Conservation (phyloP, 2,888 invertebrate species). For the Heliothis peltigera region DNA sequence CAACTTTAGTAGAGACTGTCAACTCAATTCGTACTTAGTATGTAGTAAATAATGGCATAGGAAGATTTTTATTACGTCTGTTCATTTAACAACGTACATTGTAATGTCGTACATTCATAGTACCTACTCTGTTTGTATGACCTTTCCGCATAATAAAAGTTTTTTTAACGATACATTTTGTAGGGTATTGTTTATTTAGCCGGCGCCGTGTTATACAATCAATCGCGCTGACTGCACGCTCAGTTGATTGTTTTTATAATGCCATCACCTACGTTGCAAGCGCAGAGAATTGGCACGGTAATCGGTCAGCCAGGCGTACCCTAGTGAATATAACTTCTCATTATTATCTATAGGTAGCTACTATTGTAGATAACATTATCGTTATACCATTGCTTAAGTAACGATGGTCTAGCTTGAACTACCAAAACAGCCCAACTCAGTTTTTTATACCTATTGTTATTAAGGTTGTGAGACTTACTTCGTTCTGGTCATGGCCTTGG, state of each 20-base stretch:
- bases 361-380: no score
- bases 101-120: not conserved
- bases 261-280: not conserved
- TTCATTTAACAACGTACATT: constrained; percentile 5
- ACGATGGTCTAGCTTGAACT: no score
- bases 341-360: no score
- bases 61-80: constrained; percentile 4
- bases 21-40: not conserved
- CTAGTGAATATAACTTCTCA: not conserved
- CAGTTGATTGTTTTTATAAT: constrained; percentile 12
- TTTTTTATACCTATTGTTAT: no score
- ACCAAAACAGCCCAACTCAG: no score
- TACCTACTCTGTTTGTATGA: constrained; percentile 8
- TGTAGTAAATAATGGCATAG: not conserved
- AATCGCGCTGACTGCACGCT: constrained; percentile 5
- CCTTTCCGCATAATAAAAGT: constrained; percentile 5
- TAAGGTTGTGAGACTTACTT: constrained; percentile 69
- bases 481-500: constrained; percentile 78
- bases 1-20: not conserved
- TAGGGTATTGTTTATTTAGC: constrained; percentile 13
- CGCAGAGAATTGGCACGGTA: not conserved
- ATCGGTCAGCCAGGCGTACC: not conserved
- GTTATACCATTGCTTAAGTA: no score
- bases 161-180: constrained; percentile 19
- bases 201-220: not conserved